Evolutionary conservation across 2,113 vertebrate genomes (phyloP), one percentile per base, ranked within the genome.

Genomic region (Scomber colias): DNA sequence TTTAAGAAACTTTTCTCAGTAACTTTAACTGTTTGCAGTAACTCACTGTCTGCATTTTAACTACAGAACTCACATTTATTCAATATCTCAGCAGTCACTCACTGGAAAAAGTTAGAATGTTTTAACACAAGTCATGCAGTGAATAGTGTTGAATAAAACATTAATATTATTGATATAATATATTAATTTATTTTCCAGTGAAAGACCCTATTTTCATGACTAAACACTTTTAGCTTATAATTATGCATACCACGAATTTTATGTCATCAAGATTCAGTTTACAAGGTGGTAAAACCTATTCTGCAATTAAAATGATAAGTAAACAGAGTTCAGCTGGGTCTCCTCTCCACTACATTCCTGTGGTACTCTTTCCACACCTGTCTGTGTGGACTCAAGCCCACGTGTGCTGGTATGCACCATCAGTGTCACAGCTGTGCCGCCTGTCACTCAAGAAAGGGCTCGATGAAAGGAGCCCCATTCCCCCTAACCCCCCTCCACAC

Each of bases 341-440:
- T 62, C 8, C 5, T 31, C 48, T 66, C 54, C 60, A 57, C 59
- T 30, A 71, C 76, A 83, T 83, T 86, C 75, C 79, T 88, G 81
- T 10, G 68, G 71, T 67, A 5, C 31, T 82, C 46, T 60, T 60
- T 64, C 54, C 78, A 50, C 12, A 24, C 62, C 59, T 60, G 67
- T 65, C 53, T 54, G 74, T 46, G 64, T 84, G 71, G 74, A 87
- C 72, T 79, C 63, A 21, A 62, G 77, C 83, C 83, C 80, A 78
- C 71, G 53, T 83, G 53, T 51, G 49, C 77, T 60, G 71, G 62
- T 79, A 83, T 78, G 80, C 71, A 79, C 80, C 71, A 76, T 54
- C 81, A 48, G 67, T 71, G 69, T 83, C 64, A 81, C 90, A 89
- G 87, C 91, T 91, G 87, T 75, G 79, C 73, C 19, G 68, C 81